Base-by-base conservation (phyloP, 1,140 invertebrate species). In the Drosophila repletoides region DNA sequence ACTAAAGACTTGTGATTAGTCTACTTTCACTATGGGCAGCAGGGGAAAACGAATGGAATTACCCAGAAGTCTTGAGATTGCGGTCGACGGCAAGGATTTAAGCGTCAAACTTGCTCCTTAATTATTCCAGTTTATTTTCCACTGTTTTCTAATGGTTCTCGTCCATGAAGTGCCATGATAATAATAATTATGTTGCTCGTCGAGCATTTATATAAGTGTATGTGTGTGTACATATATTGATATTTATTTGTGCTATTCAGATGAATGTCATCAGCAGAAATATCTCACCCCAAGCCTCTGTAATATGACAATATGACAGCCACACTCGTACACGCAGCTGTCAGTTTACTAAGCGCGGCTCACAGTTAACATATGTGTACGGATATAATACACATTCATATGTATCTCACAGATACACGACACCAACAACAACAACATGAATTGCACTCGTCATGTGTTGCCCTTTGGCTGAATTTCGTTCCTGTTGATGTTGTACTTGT, bases 241-340 rank as follows among this genome's bases (percentile, higher is more conserved):
- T 59, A 34, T 14, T 9, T 34, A 22, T 70, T 49, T 15, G n/a
- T 45, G 60, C 38, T 34, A 49, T 66, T 59, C 56, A 70, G 77
- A 77, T 84, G 60, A 83, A 84, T 84, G 73, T 84, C 73, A 73
- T 66, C 22, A 70, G 65, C 77, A 83, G 77, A 60, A 55, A 73
- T 49, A 53, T 51, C 31, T 59, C 38, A 43, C 28, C 19, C 53
- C 51, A 52, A 49, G n/a, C n/a, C 72, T 70, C 73, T 58, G 61
- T 55, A 58, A 52, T 49, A 38, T 38, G 34, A 15, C 34, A 69
- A 5, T 17, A 58, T 58, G 76, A 72, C 59, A 80, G 34, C 40
- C 40, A 26, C 66, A 80, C 67, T 81, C 41, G 66, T 75, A 71
- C 56, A 81, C 60, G 70, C 71, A 63, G 74, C 70, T 71, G 76